Percentiles rank a stretch among this genome's conserved stretches.
phyloP scores from a whole-genome alignment of 2,797 vertebrate genomes.

The Poliocrania exsul region DNA sequence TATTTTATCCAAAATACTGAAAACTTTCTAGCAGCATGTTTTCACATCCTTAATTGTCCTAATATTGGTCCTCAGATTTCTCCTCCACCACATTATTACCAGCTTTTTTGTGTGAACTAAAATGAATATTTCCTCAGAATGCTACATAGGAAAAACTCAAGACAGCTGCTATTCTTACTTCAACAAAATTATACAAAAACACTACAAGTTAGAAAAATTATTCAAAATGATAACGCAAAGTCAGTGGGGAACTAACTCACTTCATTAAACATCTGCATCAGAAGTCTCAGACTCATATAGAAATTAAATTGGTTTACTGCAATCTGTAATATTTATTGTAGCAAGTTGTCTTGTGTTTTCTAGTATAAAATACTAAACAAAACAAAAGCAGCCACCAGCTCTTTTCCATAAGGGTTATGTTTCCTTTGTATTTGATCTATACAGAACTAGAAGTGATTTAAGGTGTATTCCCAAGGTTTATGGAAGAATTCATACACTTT shows the following conservation, averaged over 20 bases:
- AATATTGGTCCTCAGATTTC: not conserved
- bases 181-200: constrained; percentile 7
- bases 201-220: constrained; percentile 31
- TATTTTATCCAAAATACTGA: not conserved
- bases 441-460: not conserved
- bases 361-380: not conserved
- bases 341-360: not conserved
- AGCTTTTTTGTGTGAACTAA: not conserved
- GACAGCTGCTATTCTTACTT: constrained; percentile 37
- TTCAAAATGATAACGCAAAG: constrained; percentile 45
- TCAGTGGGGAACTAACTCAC: constrained; percentile 59
- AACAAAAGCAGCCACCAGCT: not conserved
- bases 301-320: constrained; percentile 62
- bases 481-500: not conserved
- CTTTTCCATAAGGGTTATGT: not conserved
- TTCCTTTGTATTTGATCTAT: not conserved
- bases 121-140: constrained; percentile 5
- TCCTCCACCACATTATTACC: not conserved
- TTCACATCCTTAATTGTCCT: not conserved
- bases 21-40: not conserved
- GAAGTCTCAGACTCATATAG: constrained; percentile 15
- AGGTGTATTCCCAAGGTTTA: not conserved
- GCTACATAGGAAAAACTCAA: not conserved
- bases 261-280: constrained; percentile 62
- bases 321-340: constrained; percentile 43